Base-by-base conservation (phyloP, 2,797 vertebrate species). In the Sternotherus odoratus region DNA sequence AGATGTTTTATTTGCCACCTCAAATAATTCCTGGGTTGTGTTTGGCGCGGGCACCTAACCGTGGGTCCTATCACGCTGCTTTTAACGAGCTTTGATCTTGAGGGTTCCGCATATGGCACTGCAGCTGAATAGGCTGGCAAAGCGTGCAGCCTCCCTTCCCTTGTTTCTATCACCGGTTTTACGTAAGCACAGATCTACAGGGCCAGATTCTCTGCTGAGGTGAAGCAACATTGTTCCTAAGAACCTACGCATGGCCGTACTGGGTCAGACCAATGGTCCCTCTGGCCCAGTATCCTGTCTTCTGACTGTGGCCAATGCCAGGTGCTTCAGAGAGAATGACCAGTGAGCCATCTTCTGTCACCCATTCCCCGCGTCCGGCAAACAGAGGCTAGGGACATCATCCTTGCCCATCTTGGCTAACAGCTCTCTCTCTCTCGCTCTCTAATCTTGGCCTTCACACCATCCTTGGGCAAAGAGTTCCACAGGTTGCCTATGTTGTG, bases 1-100 rank as follows among this genome's bases (percentile, higher is more conserved):
- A 21, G 69, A 79, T 0, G 79, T 91, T 97, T 97, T 95, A 97
- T 89, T 89, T 95, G 91, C 84, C 89, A 94, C 95, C 77, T 96
- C 56, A 28, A 94, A 0, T 17, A 96, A 96, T 93, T 91, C 85
- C 51, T 89, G 9, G 23, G 82, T 97, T 97, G 96, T 95, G 91
- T 96, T 97, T 97, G 97, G 93, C 96, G 95, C 49, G 26, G 49
- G 56, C n/a, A 50, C 0, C 0, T 87, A 0, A 6, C 0, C 13
- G 77, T 0, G 6, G 74, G 91, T 5, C 95, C 80, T 93, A 93
- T 93, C 85, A 53, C 30, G n/a, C 79, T 28, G 43, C 26, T 48
- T 49, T 39, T 23, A 36, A 8, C 23, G 85, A 85, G 87, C 93
- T 96, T 96, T 93, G 88, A 94, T 93, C 84, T 50, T 79, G n/a